Conservation (phyloP, 2,113 vertebrate genomes). For the Tylochromis polylepis region DNA sequence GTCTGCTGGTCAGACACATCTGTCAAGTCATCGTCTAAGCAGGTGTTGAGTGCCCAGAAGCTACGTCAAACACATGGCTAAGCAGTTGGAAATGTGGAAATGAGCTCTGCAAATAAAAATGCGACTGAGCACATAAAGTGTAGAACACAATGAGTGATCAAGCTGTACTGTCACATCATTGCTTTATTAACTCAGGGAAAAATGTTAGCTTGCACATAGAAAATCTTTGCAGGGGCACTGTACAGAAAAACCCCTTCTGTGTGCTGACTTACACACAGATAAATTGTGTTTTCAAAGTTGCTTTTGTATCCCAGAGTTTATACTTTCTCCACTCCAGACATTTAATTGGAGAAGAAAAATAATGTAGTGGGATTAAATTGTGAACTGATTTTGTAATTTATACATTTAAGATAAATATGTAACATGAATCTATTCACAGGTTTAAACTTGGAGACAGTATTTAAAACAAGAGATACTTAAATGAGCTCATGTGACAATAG, state of each 20-base stretch:
- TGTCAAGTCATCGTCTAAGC: constrained; percentile 22
- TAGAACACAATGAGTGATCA: background rate
- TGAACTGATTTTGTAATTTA: background rate
- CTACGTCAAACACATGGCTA: background rate
- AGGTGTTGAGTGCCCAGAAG: constrained; percentile 25
- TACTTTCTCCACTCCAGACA: background rate
- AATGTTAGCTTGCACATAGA: background rate
- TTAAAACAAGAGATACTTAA: background rate
- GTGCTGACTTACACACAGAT: background rate
- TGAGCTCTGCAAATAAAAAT: background rate
- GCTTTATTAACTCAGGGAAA: background rate
- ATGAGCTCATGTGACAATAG: background rate
- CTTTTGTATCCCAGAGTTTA: background rate
- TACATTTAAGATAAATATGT: background rate
- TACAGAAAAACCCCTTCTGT: background rate
- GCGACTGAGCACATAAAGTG: background rate
- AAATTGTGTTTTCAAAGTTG: background rate
- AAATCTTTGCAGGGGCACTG: background rate
- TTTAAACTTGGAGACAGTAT: background rate
- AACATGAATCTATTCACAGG: background rate
- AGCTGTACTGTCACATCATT: background rate
- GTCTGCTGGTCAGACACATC: constrained; percentile 4
- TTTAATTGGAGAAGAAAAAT: background rate
- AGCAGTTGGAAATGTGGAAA: background rate
- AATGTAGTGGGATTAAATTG: background rate